These are phyloP conservation scores for Gymnothorax javanicus DNA, from an alignment of 2,797 vertebrate genomes.

Conservation along the genomic window DNA sequence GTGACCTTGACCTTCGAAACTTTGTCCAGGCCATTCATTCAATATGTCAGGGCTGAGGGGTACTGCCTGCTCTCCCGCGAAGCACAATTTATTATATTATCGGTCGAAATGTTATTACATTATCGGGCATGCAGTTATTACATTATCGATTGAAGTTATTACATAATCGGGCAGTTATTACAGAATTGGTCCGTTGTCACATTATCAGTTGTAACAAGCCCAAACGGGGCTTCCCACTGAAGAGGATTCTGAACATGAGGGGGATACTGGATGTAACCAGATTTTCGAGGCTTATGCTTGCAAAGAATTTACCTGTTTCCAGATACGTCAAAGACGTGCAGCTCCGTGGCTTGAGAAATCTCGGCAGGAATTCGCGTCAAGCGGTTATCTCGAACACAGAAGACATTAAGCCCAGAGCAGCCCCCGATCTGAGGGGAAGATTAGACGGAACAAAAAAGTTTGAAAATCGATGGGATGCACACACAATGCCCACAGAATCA, in stretches of 20 bases:
- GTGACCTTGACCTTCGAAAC: no score
- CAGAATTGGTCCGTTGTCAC: no score
- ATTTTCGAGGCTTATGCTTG: background rate
- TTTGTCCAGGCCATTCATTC: no score
- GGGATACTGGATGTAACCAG: background rate
- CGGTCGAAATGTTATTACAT: no score
- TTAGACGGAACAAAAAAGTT: slow-evolving; percentile 15
- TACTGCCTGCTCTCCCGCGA: no score
- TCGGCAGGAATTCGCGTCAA: slow-evolving; percentile 88
- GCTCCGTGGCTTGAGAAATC: slow-evolving; percentile 89
- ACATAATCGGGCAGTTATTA: no score
- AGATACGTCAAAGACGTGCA: slow-evolving; percentile 94
- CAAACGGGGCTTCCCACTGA: background rate
- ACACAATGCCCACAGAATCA: no score
- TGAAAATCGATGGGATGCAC: background rate
- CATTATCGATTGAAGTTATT: no score
- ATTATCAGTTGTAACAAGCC: background rate
- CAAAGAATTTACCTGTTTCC: slow-evolving; percentile 84
- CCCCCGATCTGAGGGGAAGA: slow-evolving; percentile 84
- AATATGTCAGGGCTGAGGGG: no score
- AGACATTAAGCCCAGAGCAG: slow-evolving; percentile 89
- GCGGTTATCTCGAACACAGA: slow-evolving; percentile 91
- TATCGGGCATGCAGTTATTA: no score
- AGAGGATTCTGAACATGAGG: background rate
- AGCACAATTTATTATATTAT: no score